These are phyloP conservation scores for Aurelia aurita DNA, from an alignment of 30 jellyfish, hydroid and myxozoan genomes.

Conservation along the genomic window DNA sequence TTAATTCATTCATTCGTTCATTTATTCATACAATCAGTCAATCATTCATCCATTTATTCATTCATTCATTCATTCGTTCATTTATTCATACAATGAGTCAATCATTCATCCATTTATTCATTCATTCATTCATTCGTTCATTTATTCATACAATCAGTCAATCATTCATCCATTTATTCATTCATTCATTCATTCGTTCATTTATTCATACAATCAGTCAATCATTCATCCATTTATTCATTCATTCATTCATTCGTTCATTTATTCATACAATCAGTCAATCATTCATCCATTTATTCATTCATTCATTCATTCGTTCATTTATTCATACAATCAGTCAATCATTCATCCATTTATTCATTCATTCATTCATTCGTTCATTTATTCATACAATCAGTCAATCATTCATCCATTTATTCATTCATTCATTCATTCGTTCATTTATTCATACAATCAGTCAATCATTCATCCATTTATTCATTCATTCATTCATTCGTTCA, in stretches of 20 bases:
- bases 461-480: background rate
- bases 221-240: background rate
- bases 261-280: background rate
- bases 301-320: background rate
- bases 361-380: background rate
- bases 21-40: no score
- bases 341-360: background rate
- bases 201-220: background rate
- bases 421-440: background rate
- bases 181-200: background rate
- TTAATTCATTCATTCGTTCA: background rate
- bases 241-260: background rate
- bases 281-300: background rate
- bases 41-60: no score
- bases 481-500: background rate
- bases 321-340: background rate
- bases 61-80: background rate
- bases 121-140: background rate
- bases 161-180: background rate
- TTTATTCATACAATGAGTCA: no score
- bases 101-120: background rate
- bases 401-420: background rate
- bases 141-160: no score
- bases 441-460: background rate
- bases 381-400: background rate